Evolutionary conservation across 2,888 invertebrate species (phyloP).

Genomic region (Apodemia duryi): DNA sequence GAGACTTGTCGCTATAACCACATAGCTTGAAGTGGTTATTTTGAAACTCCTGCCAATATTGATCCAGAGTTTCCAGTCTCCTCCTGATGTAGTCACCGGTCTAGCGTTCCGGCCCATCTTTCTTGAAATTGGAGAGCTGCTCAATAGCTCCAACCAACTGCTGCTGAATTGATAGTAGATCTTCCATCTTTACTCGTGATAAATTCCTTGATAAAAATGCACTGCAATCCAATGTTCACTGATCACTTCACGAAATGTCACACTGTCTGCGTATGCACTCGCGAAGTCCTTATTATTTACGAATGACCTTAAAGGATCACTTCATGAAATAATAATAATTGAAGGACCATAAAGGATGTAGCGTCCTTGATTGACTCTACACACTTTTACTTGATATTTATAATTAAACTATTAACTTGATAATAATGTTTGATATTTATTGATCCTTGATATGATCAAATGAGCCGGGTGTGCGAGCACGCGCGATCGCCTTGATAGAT

Average conservation of each 20-base stretch:
- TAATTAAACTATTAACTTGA: too few species aligned
- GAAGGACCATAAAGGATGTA: not conserved
- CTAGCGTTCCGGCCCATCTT: constrained; percentile 12
- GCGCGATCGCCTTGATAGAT: too few species aligned
- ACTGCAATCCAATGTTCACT: constrained; percentile 12
- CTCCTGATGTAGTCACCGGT: constrained; percentile 14
- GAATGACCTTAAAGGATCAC: too few species aligned
- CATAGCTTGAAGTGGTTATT: constrained; percentile 15
- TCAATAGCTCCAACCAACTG: constrained; percentile 17
- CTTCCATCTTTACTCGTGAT: constrained; percentile 2
- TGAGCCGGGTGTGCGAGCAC: too few species aligned
- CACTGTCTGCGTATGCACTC: constrained; percentile 16
- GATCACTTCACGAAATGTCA: constrained; percentile 10
- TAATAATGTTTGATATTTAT: too few species aligned
- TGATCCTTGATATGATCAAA: too few species aligned
- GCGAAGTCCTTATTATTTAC: not conserved
- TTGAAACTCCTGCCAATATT: constrained; percentile 18
- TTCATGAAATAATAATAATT: too few species aligned
- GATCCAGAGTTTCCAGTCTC: constrained; percentile 14
- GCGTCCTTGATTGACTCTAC: constrained; percentile 14
- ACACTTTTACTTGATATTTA: not conserved
- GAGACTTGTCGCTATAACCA: constrained; percentile 15
- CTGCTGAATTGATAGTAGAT: constrained; percentile 7
- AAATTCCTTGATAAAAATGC: not conserved
- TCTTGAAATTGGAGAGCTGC: constrained; percentile 16